phyloP scores from a whole-genome alignment of 2,113 vertebrate species.

The Corythaeola cristata region DNA sequence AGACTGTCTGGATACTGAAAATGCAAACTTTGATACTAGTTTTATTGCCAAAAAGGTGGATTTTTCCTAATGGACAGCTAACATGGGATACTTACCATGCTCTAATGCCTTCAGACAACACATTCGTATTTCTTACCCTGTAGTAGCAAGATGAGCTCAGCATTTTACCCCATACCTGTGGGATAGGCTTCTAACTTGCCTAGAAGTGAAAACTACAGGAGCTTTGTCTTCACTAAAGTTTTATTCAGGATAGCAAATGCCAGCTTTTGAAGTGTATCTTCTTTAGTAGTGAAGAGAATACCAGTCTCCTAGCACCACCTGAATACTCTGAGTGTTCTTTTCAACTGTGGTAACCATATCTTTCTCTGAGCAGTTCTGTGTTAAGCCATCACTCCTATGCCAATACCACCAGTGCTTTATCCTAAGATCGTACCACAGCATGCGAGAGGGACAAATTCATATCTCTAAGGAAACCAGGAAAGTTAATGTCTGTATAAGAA shows the following conservation, averaged over 20 bases:
- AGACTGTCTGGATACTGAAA: neutral
- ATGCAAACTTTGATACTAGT: neutral
- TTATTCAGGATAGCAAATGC: neutral
- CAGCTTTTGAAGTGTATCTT: neutral
- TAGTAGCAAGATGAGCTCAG: neutral
- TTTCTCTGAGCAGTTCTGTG: neutral
- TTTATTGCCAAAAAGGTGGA: neutral
- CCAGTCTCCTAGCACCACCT: neutral
- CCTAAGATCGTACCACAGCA: neutral
- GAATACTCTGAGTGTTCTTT: neutral
- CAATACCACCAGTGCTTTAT: neutral
- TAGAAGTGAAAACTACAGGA: neutral
- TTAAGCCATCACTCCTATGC: neutral
- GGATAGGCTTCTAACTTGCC: neutral
- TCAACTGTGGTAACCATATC: neutral
- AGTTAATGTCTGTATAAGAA: neutral
- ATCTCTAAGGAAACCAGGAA: neutral
- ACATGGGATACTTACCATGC: accelerated
- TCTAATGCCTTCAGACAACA: neutral
- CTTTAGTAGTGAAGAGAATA: neutral
- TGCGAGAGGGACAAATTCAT: neutral
- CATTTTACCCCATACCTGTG: neutral
- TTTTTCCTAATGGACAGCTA: neutral
- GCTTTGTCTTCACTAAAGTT: neutral
- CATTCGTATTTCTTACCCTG: neutral